These are phyloP conservation scores for Ictalurus furcatus DNA, from an alignment of 2,113 vertebrate genomes.

Conservation along the genomic window DNA sequence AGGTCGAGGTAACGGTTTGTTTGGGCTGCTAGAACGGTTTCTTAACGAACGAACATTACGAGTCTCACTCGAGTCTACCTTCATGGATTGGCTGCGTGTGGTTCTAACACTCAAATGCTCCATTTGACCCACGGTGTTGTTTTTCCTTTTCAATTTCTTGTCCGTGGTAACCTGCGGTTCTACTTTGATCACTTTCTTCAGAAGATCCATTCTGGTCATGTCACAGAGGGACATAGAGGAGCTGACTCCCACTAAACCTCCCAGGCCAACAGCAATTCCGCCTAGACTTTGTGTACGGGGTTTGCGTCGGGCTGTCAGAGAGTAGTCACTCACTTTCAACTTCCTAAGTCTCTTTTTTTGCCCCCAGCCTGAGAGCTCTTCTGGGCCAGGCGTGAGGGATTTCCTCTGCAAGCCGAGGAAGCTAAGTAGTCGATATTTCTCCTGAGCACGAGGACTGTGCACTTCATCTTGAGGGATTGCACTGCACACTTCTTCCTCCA, in stretches of 20 bases:
- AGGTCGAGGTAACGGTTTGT: slow-evolving; percentile 61
- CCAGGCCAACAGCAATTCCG: slow-evolving; percentile 31
- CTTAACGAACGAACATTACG: neutral
- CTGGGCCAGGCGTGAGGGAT: slow-evolving; percentile 71
- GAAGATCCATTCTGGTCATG: slow-evolving; percentile 63
- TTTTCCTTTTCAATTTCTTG: slow-evolving; percentile 56
- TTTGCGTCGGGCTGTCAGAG: slow-evolving; percentile 72
- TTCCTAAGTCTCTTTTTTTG: slow-evolving; percentile 79
- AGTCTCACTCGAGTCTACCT: slow-evolving; percentile 27
- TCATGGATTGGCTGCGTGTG: slow-evolving; percentile 68
- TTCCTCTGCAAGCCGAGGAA: slow-evolving; percentile 79
- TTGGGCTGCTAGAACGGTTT: slow-evolving; percentile 20
- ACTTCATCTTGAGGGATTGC: slow-evolving; percentile 67
- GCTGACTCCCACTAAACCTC: slow-evolving; percentile 42
- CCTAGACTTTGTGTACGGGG: slow-evolving; percentile 59
- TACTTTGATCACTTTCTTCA: slow-evolving; percentile 62
- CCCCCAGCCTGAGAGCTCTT: slow-evolving; percentile 77
- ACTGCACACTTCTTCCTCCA: slow-evolving; percentile 56
- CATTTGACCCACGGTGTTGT: neutral
- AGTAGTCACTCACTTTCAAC: slow-evolving; percentile 78
- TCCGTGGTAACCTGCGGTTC: slow-evolving; percentile 42
- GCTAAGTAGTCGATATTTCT: slow-evolving; percentile 79
- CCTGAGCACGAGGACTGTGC: slow-evolving; percentile 72
- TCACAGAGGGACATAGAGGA: slow-evolving; percentile 69
- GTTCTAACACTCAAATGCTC: slow-evolving; percentile 65